Conservation (phyloP, 2,797 vertebrate species). For the Acestrorhynchus altus region DNA sequence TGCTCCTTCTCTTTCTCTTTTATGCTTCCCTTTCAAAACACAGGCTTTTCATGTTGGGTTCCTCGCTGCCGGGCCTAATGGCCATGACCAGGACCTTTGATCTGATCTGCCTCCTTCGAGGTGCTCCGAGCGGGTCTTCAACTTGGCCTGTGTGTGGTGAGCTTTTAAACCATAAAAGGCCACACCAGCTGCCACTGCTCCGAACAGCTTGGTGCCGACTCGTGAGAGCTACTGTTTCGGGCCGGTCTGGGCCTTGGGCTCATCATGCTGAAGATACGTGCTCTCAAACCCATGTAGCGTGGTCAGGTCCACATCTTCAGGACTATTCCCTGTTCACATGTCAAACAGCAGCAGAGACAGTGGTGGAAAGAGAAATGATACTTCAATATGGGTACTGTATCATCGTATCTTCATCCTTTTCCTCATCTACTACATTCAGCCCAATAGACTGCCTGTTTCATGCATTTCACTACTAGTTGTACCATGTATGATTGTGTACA, state of each 20-base stretch:
- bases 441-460: no score
- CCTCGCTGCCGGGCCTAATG: conserved; percentile 81
- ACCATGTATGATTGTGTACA: no score
- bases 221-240: conserved; percentile 66
- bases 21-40: conserved; percentile 82
- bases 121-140: conserved; percentile 71
- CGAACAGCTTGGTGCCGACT: conserved; percentile 45
- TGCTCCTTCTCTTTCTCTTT: conserved; percentile 58
- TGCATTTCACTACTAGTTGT: no score
- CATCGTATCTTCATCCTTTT: no score
- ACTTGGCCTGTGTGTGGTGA: conserved; percentile 69
- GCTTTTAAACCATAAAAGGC: conserved; percentile 70
- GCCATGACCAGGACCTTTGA: conserved; percentile 87
- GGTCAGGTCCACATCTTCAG: neutral
- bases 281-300: neutral
- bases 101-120: conserved; percentile 81
- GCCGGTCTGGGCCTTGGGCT: conserved; percentile 21
- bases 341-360: neutral
- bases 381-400: no score
- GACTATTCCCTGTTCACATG: neutral
- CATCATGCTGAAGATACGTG: neutral
- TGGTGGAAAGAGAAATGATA: no score
- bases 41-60: conserved; percentile 84
- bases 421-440: no score
- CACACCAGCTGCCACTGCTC: conserved; percentile 74